Evolutionary conservation across 2,797 vertebrate species (phyloP), one percentile per base, ranked within the genome.

Genomic region (Hozukius guyotensis): DNA sequence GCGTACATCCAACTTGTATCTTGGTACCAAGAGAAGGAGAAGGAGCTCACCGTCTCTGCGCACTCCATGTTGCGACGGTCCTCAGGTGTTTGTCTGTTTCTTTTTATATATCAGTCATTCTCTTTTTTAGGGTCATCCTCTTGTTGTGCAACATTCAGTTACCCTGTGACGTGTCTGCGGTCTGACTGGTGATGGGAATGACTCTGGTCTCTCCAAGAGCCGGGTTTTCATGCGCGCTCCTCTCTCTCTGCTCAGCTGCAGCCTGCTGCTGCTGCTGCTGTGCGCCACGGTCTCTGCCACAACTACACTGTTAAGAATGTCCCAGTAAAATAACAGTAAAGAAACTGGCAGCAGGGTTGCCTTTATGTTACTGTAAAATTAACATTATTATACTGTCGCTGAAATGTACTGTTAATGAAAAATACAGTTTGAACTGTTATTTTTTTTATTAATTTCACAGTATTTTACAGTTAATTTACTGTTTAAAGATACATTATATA

Each of bases 171-270:
- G 87, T 42, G 77, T 81, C 67, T 68, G 75, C 73, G 75, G 63
- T 81, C 25, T 72, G 81, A 77, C 69, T 36, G 76, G 71, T 81
- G 87, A 91, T 36, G 75, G 76, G 57, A 89, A 85, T 88, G 88
- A 88, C 82, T 82, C 81, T 81, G 66, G 76, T 84, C 77, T 88
- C 73, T 83, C 81, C 78, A 75, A 80, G 62, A 72, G 72, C 75
- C 77, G 72, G 18, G 18, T 69, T 74, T 71, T 65, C 80, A 7
- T 74, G 82, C 83, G 83, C 87, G 75, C 85, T 81, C 69, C 91
- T 89, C 85, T 93, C 93, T 92, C 90, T 90, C 86, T 77, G 77
- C 88, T 92, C 87, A 80, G 80, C 87, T 87, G 78, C 85, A 71
- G 77, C 81, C 74, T 82, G 85, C 89, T 82, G 83, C 89, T 83